Percentiles rank a stretch among this genome's conserved stretches.
Conservation (phyloP, 2,888 invertebrate species). For the Phalera bucephala region DNA sequence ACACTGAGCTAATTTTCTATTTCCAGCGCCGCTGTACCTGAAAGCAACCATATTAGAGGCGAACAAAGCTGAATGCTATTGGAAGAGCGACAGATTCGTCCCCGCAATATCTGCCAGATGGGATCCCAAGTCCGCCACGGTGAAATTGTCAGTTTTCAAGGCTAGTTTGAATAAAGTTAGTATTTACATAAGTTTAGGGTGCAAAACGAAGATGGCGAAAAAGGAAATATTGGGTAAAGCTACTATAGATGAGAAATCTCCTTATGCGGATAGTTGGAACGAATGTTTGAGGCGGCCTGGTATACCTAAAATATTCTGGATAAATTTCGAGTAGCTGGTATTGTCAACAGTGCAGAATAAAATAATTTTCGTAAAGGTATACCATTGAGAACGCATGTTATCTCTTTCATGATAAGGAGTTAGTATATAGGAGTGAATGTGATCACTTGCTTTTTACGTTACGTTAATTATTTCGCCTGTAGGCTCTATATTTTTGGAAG, state of each 20-base stretch:
- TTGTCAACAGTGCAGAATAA: slow-evolving; percentile 2
- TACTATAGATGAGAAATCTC: slow-evolving; percentile 84
- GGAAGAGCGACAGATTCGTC: slow-evolving; percentile 89
- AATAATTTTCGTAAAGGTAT: too few species aligned
- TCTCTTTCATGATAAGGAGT: too few species aligned
- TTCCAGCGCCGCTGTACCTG: slow-evolving; percentile 87
- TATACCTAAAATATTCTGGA: slow-evolving; percentile 82
- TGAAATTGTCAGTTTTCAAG: slow-evolving; percentile 85
- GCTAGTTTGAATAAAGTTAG: slow-evolving; percentile 85
- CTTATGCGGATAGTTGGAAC: slow-evolving; percentile 84
- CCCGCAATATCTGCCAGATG: slow-evolving; percentile 91
- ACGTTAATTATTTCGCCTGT: too few species aligned
- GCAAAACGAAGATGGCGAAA: slow-evolving; percentile 86
- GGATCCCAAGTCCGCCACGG: slow-evolving; percentile 85
- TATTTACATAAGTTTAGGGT: slow-evolving; percentile 85
- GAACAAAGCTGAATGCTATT: slow-evolving; percentile 82
- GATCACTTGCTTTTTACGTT: too few species aligned
- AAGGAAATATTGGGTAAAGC: slow-evolving; percentile 87
- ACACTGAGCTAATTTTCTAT: slow-evolving; percentile 16
- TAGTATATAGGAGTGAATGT: too few species aligned
- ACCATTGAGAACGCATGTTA: too few species aligned
- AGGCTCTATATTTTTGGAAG: too few species aligned
- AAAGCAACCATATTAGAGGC: slow-evolving; percentile 90
- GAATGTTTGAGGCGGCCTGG: slow-evolving; percentile 82
- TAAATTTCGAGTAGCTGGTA: slow-evolving; percentile 76